phyloP scores from a whole-genome alignment of 2,888 invertebrate genomes.

The Smittia sp. region DNA sequence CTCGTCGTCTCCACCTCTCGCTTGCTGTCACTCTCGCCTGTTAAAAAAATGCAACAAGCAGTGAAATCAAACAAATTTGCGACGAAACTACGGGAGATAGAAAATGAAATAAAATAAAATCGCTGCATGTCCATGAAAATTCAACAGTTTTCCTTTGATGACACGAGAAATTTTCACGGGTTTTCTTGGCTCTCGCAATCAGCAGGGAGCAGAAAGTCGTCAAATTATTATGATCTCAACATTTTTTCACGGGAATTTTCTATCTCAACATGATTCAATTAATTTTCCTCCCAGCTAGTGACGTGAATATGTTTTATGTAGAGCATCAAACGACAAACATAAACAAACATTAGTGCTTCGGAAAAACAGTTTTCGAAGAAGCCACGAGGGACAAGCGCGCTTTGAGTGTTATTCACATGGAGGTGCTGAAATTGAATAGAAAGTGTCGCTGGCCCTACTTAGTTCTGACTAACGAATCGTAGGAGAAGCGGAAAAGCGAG shows the following conservation, averaged over 20 bases:
- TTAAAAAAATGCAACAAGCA: slow-evolving; percentile 17
- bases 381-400: not conserved
- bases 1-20: not conserved
- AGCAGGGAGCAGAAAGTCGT: not conserved
- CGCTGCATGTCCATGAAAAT: not conserved
- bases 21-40: too few relatives aligned
- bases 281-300: slow-evolving; percentile 5
- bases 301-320: slow-evolving; percentile 19
- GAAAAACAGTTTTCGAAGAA: not conserved
- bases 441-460: slow-evolving; percentile 4
- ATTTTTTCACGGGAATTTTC: not conserved
- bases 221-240: not conserved
- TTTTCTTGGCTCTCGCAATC: slow-evolving; percentile 15
- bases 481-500: not conserved
- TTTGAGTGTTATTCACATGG: not conserved
- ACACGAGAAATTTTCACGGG: not conserved
- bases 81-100: too few relatives aligned
- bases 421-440: slow-evolving; percentile 6
- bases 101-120: not conserved
- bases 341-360: slow-evolving; percentile 9
- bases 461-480: not conserved
- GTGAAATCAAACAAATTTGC: too few relatives aligned
- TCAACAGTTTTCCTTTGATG: slow-evolving; percentile 4
- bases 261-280: slow-evolving; percentile 13
- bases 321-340: slow-evolving; percentile 20